Evolutionary conservation across 2,888 invertebrate species (phyloP), one percentile per base, ranked within the genome.

Genomic region (Oligia latruncula): DNA sequence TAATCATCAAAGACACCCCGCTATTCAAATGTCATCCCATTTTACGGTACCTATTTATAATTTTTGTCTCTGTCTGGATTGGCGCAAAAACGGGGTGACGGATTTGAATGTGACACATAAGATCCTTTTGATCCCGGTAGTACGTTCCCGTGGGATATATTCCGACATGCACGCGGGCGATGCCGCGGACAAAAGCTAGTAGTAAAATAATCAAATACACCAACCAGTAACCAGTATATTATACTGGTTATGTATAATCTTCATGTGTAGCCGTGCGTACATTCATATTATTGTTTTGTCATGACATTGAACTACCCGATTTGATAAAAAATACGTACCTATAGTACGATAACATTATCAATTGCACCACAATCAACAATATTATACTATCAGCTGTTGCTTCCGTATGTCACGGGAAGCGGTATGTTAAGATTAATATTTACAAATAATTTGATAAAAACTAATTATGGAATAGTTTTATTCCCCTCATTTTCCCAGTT

Each of bases 291-390:
- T 64, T 9, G 20, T n/a, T 35, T 65, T 49, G 9, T 40, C 15
- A 71, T 74, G 74, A 62, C 66, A 67, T 78, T 82, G 84, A 83
- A 52, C 62, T 60, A 70, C 15, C 65, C 55, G 17, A 71, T 83
- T 68, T 23, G 35, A 29, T 29, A 29, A 29, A 29, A 43, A 74
- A 62, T 71, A 17, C 58, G 35, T n/a, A n/a, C n/a, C n/a, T n/a
- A 35, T 46, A 29, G 29, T 29, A 60, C 58, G 73, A 82, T 62
- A 74, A 74, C 20, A 46, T 74, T 58, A 78, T 74, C 46, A 55
- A 49, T 40, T 43, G 35, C 66, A 66, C 20, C 29, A 64, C 29
- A 13, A 43, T 60, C 2, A 52, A 66, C 13, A 46, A 23, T 66
- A 64, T 81, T 43, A 29, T 43, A 60, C n/a, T 43, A 55, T 78